Conservation (phyloP, 2,113 vertebrate species). For the Anarhynchus alexandrinus region DNA sequence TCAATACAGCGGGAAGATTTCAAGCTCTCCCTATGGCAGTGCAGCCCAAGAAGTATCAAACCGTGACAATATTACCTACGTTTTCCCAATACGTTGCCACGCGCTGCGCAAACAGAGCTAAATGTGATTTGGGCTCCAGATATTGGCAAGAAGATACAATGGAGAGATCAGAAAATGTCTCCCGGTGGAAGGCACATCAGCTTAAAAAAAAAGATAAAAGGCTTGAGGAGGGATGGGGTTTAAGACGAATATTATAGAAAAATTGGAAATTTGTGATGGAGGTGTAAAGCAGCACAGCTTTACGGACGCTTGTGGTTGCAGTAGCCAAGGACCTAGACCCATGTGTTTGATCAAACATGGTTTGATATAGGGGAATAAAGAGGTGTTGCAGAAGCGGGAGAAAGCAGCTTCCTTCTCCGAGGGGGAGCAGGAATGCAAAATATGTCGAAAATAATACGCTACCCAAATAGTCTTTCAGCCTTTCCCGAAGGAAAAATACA, state of each 20-base stretch:
- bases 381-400: not conserved
- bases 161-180: not conserved
- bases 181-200: not conserved
- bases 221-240: not conserved
- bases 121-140: not conserved
- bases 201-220: not conserved
- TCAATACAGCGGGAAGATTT: not conserved
- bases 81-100: not conserved
- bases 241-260: not conserved
- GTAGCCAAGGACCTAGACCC: not conserved
- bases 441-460: constrained; percentile 40
- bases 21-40: not conserved
- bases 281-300: not conserved
- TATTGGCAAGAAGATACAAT: not conserved
- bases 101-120: not conserved
- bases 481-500: constrained; percentile 25
- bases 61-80: fast-evolving
- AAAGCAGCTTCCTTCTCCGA: not conserved
- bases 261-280: not conserved
- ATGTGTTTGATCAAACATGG: not conserved
- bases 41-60: not conserved
- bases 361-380: not conserved
- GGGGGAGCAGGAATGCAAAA: constrained; percentile 16
- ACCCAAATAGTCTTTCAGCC: constrained; percentile 17
- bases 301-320: not conserved